Evolutionary conservation across 1,140 invertebrate species (phyloP), one percentile per base, ranked within the genome.

Genomic region (Drosophila bocki): DNA sequence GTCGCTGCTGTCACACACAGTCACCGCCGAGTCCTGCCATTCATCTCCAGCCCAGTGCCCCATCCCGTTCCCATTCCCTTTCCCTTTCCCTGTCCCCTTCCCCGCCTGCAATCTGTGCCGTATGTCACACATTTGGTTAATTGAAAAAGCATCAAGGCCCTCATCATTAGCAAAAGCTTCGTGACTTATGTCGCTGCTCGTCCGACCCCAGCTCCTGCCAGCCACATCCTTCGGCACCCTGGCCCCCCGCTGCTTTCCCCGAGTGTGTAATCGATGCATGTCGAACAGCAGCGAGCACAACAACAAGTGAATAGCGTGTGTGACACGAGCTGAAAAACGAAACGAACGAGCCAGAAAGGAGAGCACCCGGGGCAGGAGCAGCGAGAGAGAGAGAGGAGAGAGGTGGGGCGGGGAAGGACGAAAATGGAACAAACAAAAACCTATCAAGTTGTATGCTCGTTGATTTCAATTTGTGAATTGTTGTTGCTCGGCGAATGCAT

Each of bases 231-330:
- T 47, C 13, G 42, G 32, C 44, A 13, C 7, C 35, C 57, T 13
- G 64, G 42, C 56, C 19, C 44, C 33, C 39, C 22, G 29, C 47
- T 12, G 47, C 59, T 29, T 50, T 56, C 50, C 57, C 60, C 81
- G 50, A 79, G 76, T 90, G 90, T 90, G 85, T 90, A 90, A 90
- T 90, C 85, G 85, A 90, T 91, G 84, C 80, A 90, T 90, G 85
- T 91, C 81, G 82, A 90, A 90, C 85, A 90, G 81, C 85, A 72
- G 76, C 74, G 60, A 45, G 67, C 45, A 37, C 67, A 71, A 80
- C 80, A 87, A 88, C 84, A 88, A 82, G 67, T 88, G 68, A 75
- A 82, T 75, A 47, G 42, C 68, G 60, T 79, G 63, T 75, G 60
- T 78, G 64, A 69, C 70, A 80, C 76, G 76, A 83, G 77, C 59